Conservation (phyloP, 2,888 invertebrate genomes). For the Oscheius sp. region DNA sequence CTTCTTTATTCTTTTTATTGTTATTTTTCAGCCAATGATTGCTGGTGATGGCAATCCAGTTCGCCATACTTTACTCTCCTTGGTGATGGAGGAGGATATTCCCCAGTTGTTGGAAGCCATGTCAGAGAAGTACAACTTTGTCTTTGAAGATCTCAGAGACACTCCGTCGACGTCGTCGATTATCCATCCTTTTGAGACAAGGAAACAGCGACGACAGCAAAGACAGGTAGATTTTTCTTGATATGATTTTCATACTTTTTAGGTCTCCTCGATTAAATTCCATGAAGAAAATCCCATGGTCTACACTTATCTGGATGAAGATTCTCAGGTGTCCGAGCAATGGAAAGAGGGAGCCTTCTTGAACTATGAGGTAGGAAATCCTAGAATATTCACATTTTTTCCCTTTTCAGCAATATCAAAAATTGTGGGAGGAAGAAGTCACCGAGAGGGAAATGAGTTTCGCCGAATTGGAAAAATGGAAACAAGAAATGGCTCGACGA, state of each 20-base stretch:
- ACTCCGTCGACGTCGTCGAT: conserved; percentile 52
- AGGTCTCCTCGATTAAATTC: conserved; percentile 50
- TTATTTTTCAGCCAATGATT: conserved; percentile 45
- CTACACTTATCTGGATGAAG: conserved; percentile 61
- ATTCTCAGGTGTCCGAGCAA: conserved; percentile 40
- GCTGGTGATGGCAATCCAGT: conserved; percentile 62
- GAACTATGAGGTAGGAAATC: conserved; percentile 39
- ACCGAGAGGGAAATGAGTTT: conserved; percentile 16
- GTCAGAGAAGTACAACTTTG: conserved; percentile 59
- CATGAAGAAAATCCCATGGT: conserved; percentile 50
- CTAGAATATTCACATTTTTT: no score
- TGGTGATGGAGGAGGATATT: conserved; percentile 63
- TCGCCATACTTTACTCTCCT: conserved; percentile 60
- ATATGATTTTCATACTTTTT: background rate
- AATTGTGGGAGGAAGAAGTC: conserved; percentile 14
- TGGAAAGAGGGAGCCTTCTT: conserved; percentile 50
- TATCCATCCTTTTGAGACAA: conserved; percentile 42
- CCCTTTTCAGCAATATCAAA: conserved; percentile 23
- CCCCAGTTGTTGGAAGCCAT: conserved; percentile 62
- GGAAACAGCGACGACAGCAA: conserved; percentile 41
- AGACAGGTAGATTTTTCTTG: conserved; percentile 39
- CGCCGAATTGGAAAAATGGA: conserved; percentile 17
- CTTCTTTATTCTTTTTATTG: background rate
- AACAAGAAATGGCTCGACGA: background rate
- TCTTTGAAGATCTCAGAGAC: conserved; percentile 54